Conservation (phyloP, 2,888 invertebrate genomes). For the Aspidiotus destructor region DNA sequence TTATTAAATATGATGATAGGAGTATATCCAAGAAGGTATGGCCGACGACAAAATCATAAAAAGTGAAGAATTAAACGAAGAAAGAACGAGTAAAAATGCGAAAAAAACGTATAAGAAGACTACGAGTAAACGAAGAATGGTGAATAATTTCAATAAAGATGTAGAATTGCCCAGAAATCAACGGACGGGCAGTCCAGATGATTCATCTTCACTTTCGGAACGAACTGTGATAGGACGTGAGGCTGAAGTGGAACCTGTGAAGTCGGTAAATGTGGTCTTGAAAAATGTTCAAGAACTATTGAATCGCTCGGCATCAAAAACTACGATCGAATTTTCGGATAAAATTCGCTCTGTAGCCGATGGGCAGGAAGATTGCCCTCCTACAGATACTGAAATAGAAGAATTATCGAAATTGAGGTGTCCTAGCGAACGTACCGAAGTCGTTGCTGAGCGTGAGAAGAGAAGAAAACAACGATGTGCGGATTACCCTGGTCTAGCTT, state of each 20-base stretch:
- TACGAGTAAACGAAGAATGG: constrained; percentile 25
- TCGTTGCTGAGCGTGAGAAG: constrained; percentile 73
- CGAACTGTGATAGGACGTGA: constrained; percentile 34
- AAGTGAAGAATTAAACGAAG: not conserved
- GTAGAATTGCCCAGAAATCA: not conserved
- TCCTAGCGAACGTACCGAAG: constrained; percentile 79
- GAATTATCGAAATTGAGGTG: constrained; percentile 77
- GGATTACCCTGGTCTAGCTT: constrained; percentile 85
- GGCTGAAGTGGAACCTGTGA: constrained; percentile 7
- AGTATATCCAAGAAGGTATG: not conserved
- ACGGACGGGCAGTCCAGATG: not conserved
- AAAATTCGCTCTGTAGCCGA: constrained; percentile 38
- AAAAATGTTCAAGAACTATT: not conserved
- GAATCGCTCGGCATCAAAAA: constrained; percentile 1
- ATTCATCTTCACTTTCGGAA: constrained; percentile 23
- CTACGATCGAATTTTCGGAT: constrained; percentile 13
- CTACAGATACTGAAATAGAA: constrained; percentile 64
- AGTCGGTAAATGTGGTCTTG: not conserved
- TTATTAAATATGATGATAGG: no score
- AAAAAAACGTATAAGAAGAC: constrained; percentile 16
- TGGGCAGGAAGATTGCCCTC: constrained; percentile 37
- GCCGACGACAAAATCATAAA: constrained; percentile 13
- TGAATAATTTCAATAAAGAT: constrained; percentile 10
- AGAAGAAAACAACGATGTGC: constrained; percentile 67
- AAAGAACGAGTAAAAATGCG: not conserved